Conservation (phyloP, 2,113 vertebrate genomes). For the Xenotilapia longispinis region DNA sequence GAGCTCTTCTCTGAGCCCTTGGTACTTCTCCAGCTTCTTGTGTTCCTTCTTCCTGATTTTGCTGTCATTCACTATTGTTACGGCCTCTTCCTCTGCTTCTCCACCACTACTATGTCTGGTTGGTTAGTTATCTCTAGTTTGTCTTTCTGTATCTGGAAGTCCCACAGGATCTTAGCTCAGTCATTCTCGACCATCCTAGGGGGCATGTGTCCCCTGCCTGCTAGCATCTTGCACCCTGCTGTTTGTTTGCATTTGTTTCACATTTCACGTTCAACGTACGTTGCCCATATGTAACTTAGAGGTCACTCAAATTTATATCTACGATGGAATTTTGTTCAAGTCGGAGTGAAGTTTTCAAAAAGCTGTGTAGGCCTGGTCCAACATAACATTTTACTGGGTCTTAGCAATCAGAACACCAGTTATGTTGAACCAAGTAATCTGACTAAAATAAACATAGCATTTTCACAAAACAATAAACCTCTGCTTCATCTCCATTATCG, state of each 20-base stretch:
- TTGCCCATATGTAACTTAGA: neutral
- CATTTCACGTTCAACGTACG: fast-evolving
- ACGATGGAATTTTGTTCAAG: fast-evolving
- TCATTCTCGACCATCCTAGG: neutral
- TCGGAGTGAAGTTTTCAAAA: fast-evolving
- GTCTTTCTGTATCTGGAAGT: neutral
- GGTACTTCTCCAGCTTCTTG: neutral
- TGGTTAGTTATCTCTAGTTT: neutral
- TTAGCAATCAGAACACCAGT: neutral
- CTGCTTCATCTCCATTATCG: fast-evolving
- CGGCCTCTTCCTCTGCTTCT: fast-evolving
- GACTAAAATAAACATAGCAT: neutral
- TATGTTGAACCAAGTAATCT: neutral
- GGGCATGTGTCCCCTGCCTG: neutral
- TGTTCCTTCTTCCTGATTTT: neutral
- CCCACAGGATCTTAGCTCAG: neutral
- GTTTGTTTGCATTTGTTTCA: neutral
- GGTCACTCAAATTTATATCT: neutral
- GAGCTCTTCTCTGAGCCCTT: neutral
- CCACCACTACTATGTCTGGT: neutral
- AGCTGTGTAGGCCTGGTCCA: neutral
- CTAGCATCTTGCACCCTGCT: neutral
- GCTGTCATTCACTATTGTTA: neutral
- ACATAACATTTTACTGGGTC: neutral
- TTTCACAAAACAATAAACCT: neutral